A percentile compares a stretch with the other conserved stretches of the same genome.
These are phyloP conservation scores for Melitaea athalia DNA, from an alignment of 2,888 invertebrate species.

Conservation along the genomic window DNA sequence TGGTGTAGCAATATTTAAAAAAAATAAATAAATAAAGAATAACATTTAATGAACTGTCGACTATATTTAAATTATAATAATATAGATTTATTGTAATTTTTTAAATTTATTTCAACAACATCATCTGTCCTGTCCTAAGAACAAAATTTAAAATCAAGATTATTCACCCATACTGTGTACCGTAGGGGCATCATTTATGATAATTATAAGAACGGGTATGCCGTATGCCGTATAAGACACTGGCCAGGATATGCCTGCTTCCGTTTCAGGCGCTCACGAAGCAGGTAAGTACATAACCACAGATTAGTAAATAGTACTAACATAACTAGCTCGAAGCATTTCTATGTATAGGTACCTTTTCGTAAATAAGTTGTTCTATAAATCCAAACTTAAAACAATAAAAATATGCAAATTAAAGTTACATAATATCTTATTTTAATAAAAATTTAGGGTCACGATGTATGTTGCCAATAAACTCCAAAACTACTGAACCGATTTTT, in stretches of 20 bases:
- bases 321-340: conserved; percentile 48
- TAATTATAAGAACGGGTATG: conserved; percentile 53
- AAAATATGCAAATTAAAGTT: too few species aligned
- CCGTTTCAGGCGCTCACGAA: conserved; percentile 60
- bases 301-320: too few species aligned
- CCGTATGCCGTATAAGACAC: conserved; percentile 50
- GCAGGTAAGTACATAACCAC: too few species aligned
- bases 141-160: conserved; percentile 26
- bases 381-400: background rate
- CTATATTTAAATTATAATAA: too few species aligned
- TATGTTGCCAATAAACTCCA: too few species aligned
- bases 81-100: background rate
- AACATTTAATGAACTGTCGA: too few species aligned
- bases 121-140: background rate
- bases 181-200: conserved; percentile 51
- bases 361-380: background rate
- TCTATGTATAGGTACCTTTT: background rate
- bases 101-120: background rate
- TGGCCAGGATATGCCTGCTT: conserved; percentile 73
- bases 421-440: too few species aligned
- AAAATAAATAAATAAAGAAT: too few species aligned
- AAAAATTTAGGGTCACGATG: too few species aligned
- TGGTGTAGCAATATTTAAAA: too few species aligned
- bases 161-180: conserved; percentile 27
- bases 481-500: too few species aligned